phyloP scores from a whole-genome alignment of 1,140 invertebrate genomes.

The Metaphire vulgaris region DNA sequence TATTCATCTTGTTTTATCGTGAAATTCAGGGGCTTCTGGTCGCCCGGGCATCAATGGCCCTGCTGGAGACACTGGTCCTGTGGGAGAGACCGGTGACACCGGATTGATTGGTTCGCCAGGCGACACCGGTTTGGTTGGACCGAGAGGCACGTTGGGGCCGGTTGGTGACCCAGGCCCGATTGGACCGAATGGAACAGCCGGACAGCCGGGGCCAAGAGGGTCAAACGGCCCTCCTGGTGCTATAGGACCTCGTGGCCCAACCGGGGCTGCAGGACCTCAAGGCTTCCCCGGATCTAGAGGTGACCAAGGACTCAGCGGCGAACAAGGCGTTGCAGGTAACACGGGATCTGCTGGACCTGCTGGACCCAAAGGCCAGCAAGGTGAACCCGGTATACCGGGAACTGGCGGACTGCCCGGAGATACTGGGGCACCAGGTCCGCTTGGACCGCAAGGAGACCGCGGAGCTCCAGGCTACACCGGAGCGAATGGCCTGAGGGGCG shows the following conservation, averaged over 20 bases:
- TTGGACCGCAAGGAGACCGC: conserved; percentile 23
- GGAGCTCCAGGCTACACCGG: conserved; percentile 17
- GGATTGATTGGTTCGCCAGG: conserved; percentile 10
- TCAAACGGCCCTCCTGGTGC: conserved; percentile 8
- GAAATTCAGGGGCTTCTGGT: conserved; percentile 4
- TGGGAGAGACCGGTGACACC: conserved; percentile 11
- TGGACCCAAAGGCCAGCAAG: conserved; percentile 22
- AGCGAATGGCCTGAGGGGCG: conserved; percentile 28
- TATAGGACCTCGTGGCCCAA: neutral
- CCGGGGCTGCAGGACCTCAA: conserved; percentile 14
- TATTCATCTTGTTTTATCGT: too few relatives aligned
- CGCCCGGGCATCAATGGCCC: conserved; percentile 4
- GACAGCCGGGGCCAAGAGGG: conserved; percentile 5
- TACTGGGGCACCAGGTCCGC: conserved; percentile 15
- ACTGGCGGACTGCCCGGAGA: conserved; percentile 39
- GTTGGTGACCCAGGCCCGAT: conserved; percentile 3
- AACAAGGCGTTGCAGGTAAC: conserved; percentile 56
- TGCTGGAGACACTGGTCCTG: conserved; percentile 8
- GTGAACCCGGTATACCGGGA: conserved; percentile 56
- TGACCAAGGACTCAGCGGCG: conserved; percentile 14
- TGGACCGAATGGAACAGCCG: conserved; percentile 9
- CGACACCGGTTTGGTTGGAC: conserved; percentile 4
- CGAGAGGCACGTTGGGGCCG: neutral
- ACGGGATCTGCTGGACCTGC: conserved; percentile 57
- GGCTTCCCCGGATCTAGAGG: conserved; percentile 10